phyloP scores from a whole-genome alignment of 2,888 invertebrate species.

The Dicyrtomina minuta region DNA sequence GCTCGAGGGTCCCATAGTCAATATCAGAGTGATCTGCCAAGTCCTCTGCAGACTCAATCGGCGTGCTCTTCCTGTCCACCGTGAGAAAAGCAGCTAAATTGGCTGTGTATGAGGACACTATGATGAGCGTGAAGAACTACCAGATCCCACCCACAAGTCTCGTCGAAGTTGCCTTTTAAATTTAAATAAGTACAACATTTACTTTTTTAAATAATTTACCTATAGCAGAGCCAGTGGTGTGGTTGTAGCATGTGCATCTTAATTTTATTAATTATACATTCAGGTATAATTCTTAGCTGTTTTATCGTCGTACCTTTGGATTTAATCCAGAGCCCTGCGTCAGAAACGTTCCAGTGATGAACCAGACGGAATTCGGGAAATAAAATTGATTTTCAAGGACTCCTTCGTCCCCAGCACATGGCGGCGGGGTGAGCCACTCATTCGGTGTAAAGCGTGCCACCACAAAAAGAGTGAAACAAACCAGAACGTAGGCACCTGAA shows the following conservation, averaged over 20 bases:
- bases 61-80: conserved; percentile 92
- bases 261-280: no score
- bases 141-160: conserved; percentile 94
- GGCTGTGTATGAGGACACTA: conserved; percentile 97
- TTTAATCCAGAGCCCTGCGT: conserved; percentile 89
- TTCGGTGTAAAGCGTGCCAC: conserved; percentile 96
- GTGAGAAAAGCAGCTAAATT: conserved; percentile 97
- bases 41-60: conserved; percentile 94
- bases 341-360: conserved; percentile 91
- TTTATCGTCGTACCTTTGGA: conserved; percentile 92
- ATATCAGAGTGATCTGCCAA: conserved; percentile 90
- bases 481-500: conserved; percentile 83
- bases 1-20: conserved; percentile 87
- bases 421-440: conserved; percentile 83
- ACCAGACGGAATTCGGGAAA: conserved; percentile 95
- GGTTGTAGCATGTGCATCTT: no score
- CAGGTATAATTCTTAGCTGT: no score
- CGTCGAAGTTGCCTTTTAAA: conserved; percentile 78
- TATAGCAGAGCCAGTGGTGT: no score
- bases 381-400: conserved; percentile 94
- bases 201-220: neutral
- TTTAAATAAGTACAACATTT: neutral
- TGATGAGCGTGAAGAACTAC: conserved; percentile 99
- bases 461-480: conserved; percentile 90
- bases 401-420: conserved; percentile 66